Percentiles rank a stretch among this genome's conserved stretches.
phyloP scores from a whole-genome alignment of 2,797 vertebrate genomes.

The Eulemur rubriventer region DNA sequence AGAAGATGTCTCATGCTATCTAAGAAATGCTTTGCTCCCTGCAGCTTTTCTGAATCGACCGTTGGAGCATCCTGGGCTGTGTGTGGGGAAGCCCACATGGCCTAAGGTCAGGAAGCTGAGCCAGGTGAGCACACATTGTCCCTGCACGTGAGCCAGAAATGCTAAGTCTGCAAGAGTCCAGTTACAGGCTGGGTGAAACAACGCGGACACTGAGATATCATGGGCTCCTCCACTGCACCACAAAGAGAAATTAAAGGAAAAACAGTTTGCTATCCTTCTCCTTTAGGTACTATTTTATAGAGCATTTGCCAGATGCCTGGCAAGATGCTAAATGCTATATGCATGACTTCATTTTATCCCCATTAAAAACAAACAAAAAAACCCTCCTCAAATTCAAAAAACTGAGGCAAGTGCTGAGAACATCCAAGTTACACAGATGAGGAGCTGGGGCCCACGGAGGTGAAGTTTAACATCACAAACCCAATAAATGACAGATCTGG shows the following conservation, averaged over 20 bases:
- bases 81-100: neutral
- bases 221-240: neutral
- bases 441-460: neutral
- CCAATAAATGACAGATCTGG: neutral
- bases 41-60: neutral
- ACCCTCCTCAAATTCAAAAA: neutral
- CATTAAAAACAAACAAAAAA: neutral
- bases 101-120: neutral
- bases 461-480: neutral
- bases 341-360: neutral
- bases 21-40: neutral
- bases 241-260: neutral
- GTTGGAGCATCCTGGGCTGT: neutral
- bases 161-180: neutral
- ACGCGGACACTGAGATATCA: fast-evolving
- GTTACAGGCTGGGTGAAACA: neutral
- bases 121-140: neutral
- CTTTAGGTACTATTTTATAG: neutral
- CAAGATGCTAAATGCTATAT: neutral
- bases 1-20: neutral
- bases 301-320: neutral
- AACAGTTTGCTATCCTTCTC: neutral
- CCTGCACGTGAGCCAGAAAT: neutral
- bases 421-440: neutral
- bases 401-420: neutral